phyloP scores from a whole-genome alignment of 2,888 invertebrate species.

The Drosophila subsilvestris region DNA sequence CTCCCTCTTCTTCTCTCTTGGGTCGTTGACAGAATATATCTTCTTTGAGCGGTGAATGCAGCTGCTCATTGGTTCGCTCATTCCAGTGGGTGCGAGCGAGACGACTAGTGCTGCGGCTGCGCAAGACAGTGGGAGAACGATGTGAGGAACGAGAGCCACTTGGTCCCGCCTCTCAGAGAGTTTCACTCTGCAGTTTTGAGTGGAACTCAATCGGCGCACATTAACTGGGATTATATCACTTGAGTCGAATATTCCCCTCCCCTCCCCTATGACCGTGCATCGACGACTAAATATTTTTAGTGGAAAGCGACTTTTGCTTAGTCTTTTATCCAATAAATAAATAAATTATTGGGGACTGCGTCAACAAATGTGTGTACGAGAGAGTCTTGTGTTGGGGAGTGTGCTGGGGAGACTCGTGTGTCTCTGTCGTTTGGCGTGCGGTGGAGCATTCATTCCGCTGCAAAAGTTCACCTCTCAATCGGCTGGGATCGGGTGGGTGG shows the following conservation, averaged over 20 bases:
- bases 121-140: slow-evolving; percentile 3
- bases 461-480: slow-evolving; percentile 64
- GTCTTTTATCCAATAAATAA: slow-evolving; percentile 50
- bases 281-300: slow-evolving; percentile 38
- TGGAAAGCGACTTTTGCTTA: slow-evolving; percentile 56
- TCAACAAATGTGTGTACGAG: background rate
- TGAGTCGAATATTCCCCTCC: slow-evolving; percentile 25
- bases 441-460: slow-evolving; percentile 58
- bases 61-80: slow-evolving; percentile 45
- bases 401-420: slow-evolving; percentile 3
- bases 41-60: slow-evolving; percentile 37
- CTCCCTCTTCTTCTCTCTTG: slow-evolving; percentile 9
- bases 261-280: background rate
- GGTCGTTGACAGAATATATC: slow-evolving; percentile 12
- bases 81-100: slow-evolving; percentile 30
- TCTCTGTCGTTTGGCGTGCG: slow-evolving; percentile 23
- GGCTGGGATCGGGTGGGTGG: slow-evolving; percentile 13
- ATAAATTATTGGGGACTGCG: slow-evolving; percentile 46
- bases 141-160: slow-evolving; percentile 24
- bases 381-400: slow-evolving; percentile 4
- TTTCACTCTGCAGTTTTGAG: slow-evolving; percentile 52
- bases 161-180: slow-evolving; percentile 63
- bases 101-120: slow-evolving; percentile 24
- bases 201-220: slow-evolving; percentile 47
- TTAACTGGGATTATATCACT: slow-evolving; percentile 60